Base-by-base conservation (phyloP, 2,797 vertebrate species). In the Ceyx erithaca region DNA sequence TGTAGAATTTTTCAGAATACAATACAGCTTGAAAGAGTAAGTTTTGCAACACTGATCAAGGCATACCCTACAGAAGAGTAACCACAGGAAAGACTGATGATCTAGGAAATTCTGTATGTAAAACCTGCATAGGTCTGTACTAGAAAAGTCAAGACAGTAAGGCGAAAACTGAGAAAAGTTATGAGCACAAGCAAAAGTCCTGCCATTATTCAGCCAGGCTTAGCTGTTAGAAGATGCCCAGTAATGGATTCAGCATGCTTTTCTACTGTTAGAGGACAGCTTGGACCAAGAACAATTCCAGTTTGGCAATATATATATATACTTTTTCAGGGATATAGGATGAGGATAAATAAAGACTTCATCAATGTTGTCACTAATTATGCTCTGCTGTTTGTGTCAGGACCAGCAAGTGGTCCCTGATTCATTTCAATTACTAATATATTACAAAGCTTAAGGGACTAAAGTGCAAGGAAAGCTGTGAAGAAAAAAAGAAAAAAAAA, bases 181-280 rank as follows among this genome's bases (percentile, higher is more conserved):
- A n/a, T 0, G 0, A 80, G 30, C 10, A 23, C 2, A 52, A 31
- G 5, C 3, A 31, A 17, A 14, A 40, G 8, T 59, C 12, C 41
- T 63, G 8, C 2, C 11, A 7, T 67, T 41, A 33, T 85, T 70
- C 33, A 73, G 9, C 4, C 12, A 26, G 30, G 14, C 1, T 80
- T 48, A 58, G 22, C 14, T 54, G 1, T 59, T 40, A 51, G 9
- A 22, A 48, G 9, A 7, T 45, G 80, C 8, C 21, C 10, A 66
- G 35, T 12, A 45, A 25, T 7, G 12, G 6, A 21, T 70, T 86
- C 63, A n/a, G 5, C 43, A 58, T 20, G 19, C 14, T 84, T 9
- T 84, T 55, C 31, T 55, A 64, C 2, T 10, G 28, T 63, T n/a
- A 63, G 30, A 62, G 11, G 19, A 77, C 16, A 57, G 2, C 12